phyloP scores from a whole-genome alignment of 2,888 invertebrate species.

The Periphyllus acericola region DNA sequence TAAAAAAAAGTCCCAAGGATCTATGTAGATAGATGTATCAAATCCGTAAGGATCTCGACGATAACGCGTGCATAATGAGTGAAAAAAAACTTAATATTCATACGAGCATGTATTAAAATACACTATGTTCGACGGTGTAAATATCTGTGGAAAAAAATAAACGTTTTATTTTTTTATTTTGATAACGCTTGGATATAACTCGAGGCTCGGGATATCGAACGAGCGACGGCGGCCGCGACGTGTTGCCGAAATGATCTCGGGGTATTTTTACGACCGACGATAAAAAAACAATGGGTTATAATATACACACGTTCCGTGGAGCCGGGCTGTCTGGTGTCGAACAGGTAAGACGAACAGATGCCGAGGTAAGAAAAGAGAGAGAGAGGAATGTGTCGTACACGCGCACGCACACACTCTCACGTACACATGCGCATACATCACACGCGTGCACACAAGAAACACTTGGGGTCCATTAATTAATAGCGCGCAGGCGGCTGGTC shows the following conservation, averaged over 20 bases:
- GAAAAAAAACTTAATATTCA: not conserved
- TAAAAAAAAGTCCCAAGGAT: not conserved
- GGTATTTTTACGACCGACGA: slow-evolving; percentile 44
- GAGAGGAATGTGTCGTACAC: slow-evolving; percentile 41
- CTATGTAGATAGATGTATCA: not conserved
- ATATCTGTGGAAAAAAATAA: too few species aligned
- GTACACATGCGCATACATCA: not conserved
- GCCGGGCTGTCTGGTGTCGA: slow-evolving; percentile 51
- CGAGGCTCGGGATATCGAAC: not conserved
- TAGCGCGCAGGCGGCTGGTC: slow-evolving; percentile 52
- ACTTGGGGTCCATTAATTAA: slow-evolving; percentile 59
- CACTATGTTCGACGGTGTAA: not conserved
- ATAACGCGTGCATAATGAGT: not conserved
- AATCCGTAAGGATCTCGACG: not conserved
- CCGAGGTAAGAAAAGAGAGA: slow-evolving; percentile 8
- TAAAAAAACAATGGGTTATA: slow-evolving; percentile 59
- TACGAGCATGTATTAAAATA: not conserved
- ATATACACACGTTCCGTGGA: slow-evolving; percentile 12
- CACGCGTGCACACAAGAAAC: not conserved
- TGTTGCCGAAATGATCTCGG: slow-evolving; percentile 51
- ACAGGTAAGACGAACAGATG: slow-evolving; percentile 44
- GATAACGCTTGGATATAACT: not conserved
- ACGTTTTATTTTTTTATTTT: not conserved
- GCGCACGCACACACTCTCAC: not conserved
- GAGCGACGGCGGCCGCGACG: not conserved